phyloP scores from a whole-genome alignment of 2,888 invertebrate species.

The Caenorhabditis sp. region DNA sequence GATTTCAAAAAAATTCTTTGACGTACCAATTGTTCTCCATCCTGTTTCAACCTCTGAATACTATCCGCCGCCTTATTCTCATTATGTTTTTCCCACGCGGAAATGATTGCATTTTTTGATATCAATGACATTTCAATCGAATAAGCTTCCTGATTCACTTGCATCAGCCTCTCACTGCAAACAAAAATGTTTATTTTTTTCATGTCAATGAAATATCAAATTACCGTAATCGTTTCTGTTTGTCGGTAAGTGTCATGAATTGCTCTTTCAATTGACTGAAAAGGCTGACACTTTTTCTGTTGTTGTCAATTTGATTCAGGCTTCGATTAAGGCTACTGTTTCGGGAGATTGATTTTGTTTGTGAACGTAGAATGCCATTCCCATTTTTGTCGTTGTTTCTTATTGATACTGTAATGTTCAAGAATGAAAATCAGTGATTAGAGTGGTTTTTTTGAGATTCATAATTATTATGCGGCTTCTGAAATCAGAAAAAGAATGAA shows the following conservation, averaged over 20 bases:
- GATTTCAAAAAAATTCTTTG: not conserved
- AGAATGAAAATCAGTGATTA: no score
- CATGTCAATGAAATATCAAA: constrained; percentile 11
- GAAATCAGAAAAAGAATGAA: no score
- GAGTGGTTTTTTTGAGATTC: no score
- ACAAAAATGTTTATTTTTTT: not conserved
- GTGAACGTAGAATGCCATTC: not conserved
- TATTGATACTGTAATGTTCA: not conserved
- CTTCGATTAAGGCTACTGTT: constrained; percentile 23
- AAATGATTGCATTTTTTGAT: constrained; percentile 56
- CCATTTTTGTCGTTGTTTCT: not conserved
- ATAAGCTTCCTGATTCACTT: constrained; percentile 78
- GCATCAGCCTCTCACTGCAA: constrained; percentile 77
- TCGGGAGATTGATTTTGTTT: constrained; percentile 28
- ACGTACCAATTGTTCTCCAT: constrained; percentile 47
- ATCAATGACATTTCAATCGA: constrained; percentile 64
- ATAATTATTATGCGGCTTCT: no score
- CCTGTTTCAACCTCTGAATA: constrained; percentile 61
- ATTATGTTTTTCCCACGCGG: constrained; percentile 66
- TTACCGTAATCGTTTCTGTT: constrained; percentile 62
- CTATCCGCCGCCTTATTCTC: constrained; percentile 57
- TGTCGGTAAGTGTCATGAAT: constrained; percentile 59
- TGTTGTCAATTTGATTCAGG: constrained; percentile 3
- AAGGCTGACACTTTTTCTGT: constrained; percentile 29
- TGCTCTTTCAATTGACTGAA: constrained; percentile 62